Evolutionary conservation across 2,888 invertebrate genomes (phyloP), one percentile per base, ranked within the genome.

Genomic region (Diploptera punctata): DNA sequence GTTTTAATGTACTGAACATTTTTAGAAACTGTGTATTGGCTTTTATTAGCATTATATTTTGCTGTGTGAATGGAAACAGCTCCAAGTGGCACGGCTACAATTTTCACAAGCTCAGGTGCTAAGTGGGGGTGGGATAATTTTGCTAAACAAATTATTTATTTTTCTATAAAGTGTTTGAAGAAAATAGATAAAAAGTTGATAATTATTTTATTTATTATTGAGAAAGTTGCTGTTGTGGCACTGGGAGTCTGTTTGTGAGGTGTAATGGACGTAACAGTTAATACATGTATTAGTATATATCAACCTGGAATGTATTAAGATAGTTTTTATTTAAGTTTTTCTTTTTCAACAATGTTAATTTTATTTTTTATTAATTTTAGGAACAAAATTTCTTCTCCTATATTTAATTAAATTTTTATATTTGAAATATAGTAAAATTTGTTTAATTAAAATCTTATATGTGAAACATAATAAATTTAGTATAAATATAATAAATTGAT

Each of bases 211-310:
- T 72, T 72, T 72, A 72, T 72, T 68, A 52, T 67, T 24, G 19
- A 60, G 38, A 67, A 73, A 70, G 70, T 62, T 73, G 70, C 54
- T 73, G 70, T 69, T 67, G 70, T 67, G 73, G 72, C 68, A 52
- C 68, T 62, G 44, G 49, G 33, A 33, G 3, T 1, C 2, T 29
- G 26, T 21, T 18, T 7, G 26, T 54, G 54, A 16, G 54, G 26
- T 19, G 18, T 26, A 10, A 26, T 57, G 57, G 2, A 47, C 47
- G n/a, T 1, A 7, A 26, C 29, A 24, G 52, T 24, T 7, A 52
- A 52, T 5, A n/a, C n/a, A n/a, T n/a, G n/a, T n/a, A n/a, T n/a
- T n/a, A n/a, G n/a, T n/a, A n/a, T n/a, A n/a, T n/a, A n/a, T n/a
- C n/a, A n/a, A n/a, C n/a, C n/a, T n/a, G n/a, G n/a, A n/a, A n/a